Conservation (phyloP, 2,113 vertebrate genomes). For the Mustela nigripes region DNA sequence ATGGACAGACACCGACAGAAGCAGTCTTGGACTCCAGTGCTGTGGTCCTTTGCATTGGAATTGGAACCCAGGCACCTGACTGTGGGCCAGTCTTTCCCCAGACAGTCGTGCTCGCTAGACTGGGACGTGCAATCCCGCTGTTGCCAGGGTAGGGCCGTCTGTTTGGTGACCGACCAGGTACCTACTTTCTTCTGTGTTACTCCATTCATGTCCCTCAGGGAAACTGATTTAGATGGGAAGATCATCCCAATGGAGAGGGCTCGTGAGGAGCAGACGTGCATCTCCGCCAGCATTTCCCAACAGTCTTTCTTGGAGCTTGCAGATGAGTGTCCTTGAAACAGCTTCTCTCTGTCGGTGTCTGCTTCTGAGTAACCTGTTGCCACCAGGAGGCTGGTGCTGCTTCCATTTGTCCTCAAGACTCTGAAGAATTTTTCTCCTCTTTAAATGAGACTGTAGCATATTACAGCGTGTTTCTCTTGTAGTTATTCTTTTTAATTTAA, state of each 20-base stretch:
- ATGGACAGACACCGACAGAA: background rate
- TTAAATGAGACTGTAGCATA: slow-evolving; percentile 1
- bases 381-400: background rate
- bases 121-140: too few relatives aligned
- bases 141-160: background rate
- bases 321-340: background rate
- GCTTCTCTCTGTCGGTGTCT: background rate
- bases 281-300: background rate
- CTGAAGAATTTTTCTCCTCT: slow-evolving; percentile 15
- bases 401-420: slow-evolving; percentile 18
- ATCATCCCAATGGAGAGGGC: background rate
- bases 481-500: background rate
- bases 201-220: background rate
- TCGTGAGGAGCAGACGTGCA: background rate
- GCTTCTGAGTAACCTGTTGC: background rate
- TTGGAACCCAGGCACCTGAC: background rate
- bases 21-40: background rate
- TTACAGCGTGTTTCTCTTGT: background rate
- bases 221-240: background rate
- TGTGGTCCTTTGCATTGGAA: background rate
- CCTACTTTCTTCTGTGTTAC: background rate
- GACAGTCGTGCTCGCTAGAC: background rate
- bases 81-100: background rate
- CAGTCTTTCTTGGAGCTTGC: background rate
- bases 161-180: background rate